Evolutionary conservation across 2,888 invertebrate species (phyloP).

Genomic region (Acleris laterana): DNA sequence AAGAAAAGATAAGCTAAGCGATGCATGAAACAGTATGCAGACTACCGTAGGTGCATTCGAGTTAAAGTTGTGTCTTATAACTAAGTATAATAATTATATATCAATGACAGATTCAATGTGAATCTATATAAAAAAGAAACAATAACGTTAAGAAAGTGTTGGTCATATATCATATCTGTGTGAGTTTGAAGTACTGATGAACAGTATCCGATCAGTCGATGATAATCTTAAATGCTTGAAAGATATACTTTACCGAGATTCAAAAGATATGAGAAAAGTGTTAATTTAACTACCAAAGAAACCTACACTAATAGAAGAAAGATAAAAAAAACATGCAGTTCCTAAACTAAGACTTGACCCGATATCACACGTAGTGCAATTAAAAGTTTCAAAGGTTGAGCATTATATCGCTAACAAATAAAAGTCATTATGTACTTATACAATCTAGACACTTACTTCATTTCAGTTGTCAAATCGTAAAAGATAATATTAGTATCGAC

Average conservation of each 20-base stretch:
- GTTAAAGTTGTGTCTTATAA: constrained; percentile 47
- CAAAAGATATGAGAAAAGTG: constrained; percentile 48
- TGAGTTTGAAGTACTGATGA: constrained; percentile 56
- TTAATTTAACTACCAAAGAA: constrained; percentile 65
- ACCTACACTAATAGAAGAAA: constrained; percentile 57
- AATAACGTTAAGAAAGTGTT: constrained; percentile 51
- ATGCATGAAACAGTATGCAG: constrained; percentile 48
- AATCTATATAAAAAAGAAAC: constrained; percentile 52
- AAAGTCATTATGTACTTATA: constrained; percentile 29
- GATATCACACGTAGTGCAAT: constrained; percentile 68
- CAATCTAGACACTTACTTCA: constrained; percentile 32
- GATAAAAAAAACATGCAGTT: constrained; percentile 53
- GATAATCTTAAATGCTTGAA: constrained; percentile 67
- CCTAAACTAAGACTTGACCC: constrained; percentile 49
- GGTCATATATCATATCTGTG: constrained; percentile 54
- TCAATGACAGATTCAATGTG: constrained; percentile 57
- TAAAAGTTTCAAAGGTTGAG: constrained; percentile 78
- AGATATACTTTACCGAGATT: constrained; percentile 60
- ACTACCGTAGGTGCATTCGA: constrained; percentile 66
- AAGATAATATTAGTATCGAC: constrained; percentile 12
- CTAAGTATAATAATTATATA: constrained; percentile 41
- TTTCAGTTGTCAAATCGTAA: constrained; percentile 22
- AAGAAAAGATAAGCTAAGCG: constrained; percentile 30
- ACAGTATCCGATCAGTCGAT: constrained; percentile 68
- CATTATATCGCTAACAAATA: constrained; percentile 43